Percentiles rank a stretch among this genome's conserved stretches.
Evolutionary conservation across 2,113 vertebrate species (phyloP).

Genomic region (Galemys pyrenaicus): DNA sequence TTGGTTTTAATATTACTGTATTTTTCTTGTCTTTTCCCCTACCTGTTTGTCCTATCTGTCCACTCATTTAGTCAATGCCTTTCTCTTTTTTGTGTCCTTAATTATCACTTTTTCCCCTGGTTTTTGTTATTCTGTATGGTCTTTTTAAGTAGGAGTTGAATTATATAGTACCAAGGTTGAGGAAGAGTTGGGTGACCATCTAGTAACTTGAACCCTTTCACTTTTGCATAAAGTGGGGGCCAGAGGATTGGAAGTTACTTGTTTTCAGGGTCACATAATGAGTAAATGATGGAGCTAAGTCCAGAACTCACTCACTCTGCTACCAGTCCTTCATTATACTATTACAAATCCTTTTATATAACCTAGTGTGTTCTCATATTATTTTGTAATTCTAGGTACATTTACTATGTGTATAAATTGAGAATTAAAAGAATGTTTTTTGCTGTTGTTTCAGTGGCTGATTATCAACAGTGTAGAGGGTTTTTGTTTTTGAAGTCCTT

Average conservation of each 20-base stretch:
- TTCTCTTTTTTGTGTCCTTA: conserved; percentile 34
- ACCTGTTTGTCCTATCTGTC: neutral
- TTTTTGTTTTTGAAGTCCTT: neutral
- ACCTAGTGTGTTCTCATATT: neutral
- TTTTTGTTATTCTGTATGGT: neutral
- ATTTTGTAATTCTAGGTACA: conserved; percentile 11
- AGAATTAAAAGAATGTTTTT: neutral
- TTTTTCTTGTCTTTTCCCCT: neutral
- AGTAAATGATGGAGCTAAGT: conserved; percentile 8
- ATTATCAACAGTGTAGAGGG: neutral
- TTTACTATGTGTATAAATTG: conserved; percentile 3
- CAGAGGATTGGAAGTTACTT: conserved; percentile 21
- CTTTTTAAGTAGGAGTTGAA: conserved; percentile 6
- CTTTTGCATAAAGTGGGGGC: no score
- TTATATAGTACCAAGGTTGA: neutral
- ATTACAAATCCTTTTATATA: neutral
- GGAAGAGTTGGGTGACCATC: neutral
- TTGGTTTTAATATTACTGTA: conserved; percentile 27
- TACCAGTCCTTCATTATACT: neutral
- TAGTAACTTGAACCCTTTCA: conserved; percentile 31
- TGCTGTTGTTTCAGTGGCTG: neutral
- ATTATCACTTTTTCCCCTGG: conserved; percentile 19
- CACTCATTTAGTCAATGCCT: neutral
- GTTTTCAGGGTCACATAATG: neutral
- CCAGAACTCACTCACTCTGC: neutral